A percentile compares a stretch with the other conserved stretches of the same genome.
Conservation (phyloP, 1,140 invertebrate species). For the Bombus difficillimus region DNA sequence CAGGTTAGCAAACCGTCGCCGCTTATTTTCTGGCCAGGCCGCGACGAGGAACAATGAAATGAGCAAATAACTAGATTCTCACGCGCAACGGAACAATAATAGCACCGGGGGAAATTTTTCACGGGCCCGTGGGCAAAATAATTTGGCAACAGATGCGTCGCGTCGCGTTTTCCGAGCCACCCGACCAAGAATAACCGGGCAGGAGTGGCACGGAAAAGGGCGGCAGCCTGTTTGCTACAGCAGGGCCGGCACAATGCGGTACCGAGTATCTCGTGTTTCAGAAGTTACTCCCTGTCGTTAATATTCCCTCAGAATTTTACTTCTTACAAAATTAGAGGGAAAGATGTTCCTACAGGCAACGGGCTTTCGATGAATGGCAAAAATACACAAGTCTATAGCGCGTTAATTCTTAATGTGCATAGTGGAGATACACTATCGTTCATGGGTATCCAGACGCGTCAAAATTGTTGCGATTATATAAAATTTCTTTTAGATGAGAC, state of each 20-base stretch:
- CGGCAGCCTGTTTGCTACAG: constrained; percentile 51
- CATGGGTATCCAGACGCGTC: not conserved
- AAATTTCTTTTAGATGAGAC: too few species aligned
- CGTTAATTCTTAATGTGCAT: not conserved
- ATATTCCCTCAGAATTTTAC: not conserved
- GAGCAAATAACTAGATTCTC: constrained; percentile 81
- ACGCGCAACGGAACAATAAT: constrained; percentile 80
- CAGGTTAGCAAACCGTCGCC: constrained; percentile 46
- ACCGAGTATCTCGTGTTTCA: constrained; percentile 19
- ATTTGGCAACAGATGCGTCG: constrained; percentile 83
- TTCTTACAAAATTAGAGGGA: not conserved
- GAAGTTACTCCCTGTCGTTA: constrained; percentile 1
- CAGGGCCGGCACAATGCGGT: constrained; percentile 55
- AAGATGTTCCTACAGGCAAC: not conserved
- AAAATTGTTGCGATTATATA: too few species aligned
- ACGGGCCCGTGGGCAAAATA: constrained; percentile 82
- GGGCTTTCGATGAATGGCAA: not conserved
- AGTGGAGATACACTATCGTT: not conserved
- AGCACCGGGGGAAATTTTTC: constrained; percentile 80
- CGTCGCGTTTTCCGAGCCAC: constrained; percentile 79
- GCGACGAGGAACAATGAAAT: constrained; percentile 70
- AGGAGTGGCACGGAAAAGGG: constrained; percentile 61
- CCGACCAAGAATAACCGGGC: constrained; percentile 80
- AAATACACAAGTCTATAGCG: not conserved
- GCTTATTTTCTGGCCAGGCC: constrained; percentile 59